Evolutionary conservation across 2,797 vertebrate genomes (phyloP).

Genomic region (Momotus momota): DNA sequence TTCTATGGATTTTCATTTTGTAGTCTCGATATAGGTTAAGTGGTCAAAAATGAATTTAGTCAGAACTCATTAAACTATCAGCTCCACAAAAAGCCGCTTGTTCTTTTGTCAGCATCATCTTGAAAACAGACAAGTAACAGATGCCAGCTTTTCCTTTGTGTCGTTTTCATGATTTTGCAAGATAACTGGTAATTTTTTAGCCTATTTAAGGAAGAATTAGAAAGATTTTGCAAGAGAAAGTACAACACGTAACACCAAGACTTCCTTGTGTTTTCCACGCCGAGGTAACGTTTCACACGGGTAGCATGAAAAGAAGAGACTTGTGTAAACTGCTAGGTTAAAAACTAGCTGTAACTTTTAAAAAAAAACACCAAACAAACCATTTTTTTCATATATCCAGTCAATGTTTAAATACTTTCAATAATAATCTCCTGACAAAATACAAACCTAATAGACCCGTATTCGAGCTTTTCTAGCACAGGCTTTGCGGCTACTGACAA

Average conservation of each 20-base stretch:
- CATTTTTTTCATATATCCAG: not conserved
- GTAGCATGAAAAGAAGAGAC: conserved; percentile 2
- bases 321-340: conserved; percentile 23
- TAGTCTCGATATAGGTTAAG: not conserved
- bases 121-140: not conserved
- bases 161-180: not conserved
- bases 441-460: not conserved
- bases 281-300: conserved; percentile 1
- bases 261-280: not conserved
- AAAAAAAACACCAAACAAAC: not conserved
- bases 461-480: not conserved
- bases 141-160: not conserved
- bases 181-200: not conserved
- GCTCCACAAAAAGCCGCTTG: not conserved
- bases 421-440: not conserved
- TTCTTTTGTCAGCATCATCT: conserved; percentile 26
- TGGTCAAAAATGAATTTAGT: not conserved
- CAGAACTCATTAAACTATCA: conserved; percentile 63
- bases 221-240: not conserved
- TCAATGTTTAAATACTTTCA: not conserved
- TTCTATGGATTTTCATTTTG: not conserved
- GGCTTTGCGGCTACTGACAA: not conserved
- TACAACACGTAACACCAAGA: not conserved
- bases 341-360: not conserved
- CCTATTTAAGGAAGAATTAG: not conserved